These are phyloP conservation scores for Thymelicus sylvestris DNA, from an alignment of 2,888 invertebrate genomes.

Conservation along the genomic window DNA sequence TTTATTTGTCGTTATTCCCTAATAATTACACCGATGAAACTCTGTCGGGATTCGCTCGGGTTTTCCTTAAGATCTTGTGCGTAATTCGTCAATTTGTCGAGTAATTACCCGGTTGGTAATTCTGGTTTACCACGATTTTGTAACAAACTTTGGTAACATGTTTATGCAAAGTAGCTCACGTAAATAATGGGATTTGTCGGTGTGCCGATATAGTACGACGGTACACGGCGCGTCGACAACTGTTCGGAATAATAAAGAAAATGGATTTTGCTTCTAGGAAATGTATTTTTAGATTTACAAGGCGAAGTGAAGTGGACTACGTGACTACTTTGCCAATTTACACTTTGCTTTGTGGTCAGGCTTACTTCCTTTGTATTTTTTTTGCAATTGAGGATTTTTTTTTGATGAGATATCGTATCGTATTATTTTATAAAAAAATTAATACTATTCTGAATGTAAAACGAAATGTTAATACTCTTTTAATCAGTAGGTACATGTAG, in stretches of 20 bases:
- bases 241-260: conserved; percentile 24
- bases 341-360: background rate
- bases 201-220: conserved; percentile 9
- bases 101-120: conserved; percentile 23
- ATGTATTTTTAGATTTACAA: conserved; percentile 27
- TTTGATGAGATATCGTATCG: background rate
- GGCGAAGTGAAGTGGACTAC: conserved; percentile 8
- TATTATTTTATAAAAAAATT: background rate
- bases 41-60: conserved; percentile 44
- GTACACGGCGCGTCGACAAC: conserved; percentile 15
- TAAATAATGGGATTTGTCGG: conserved; percentile 25
- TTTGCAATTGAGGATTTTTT: background rate
- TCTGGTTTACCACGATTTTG: conserved; percentile 21
- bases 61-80: conserved; percentile 7
- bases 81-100: conserved; percentile 17
- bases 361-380: background rate
- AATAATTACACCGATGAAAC: conserved; percentile 56
- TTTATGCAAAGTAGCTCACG: conserved; percentile 26
- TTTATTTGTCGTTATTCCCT: conserved; percentile 74
- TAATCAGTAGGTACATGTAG: background rate
- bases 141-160: conserved; percentile 11
- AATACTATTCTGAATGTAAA: no score
- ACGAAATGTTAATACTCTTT: background rate
- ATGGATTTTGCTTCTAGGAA: conserved; percentile 19
- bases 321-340: conserved; percentile 17